Evolutionary conservation across 2,797 vertebrate species (phyloP), one percentile per base, ranked within the genome.

Genomic region (Hippopotamyrus pictus): DNA sequence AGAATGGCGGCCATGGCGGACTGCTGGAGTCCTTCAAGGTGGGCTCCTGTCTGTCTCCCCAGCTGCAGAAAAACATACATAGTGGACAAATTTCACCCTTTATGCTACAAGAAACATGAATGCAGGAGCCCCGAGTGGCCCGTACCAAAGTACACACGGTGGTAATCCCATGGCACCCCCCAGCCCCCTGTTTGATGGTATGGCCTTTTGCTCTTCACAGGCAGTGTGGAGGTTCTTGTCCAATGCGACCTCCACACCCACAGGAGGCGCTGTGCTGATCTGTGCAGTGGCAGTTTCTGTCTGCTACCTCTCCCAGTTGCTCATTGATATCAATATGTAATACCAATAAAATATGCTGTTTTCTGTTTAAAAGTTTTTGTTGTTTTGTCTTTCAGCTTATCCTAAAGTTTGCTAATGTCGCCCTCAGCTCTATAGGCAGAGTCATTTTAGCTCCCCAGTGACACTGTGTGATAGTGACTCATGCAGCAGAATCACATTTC

Each of bases 11-110:
- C 0, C 98, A 99, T 0, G 98, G 98, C 2, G 98, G 98, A 53
- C 97, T 99, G 89, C 95, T 99, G 87, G 98, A 99, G 91, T 99
- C 98, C 9, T 99, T 99, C 93, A 99, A 99, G 97, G 98, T 99
- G 96, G 95, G 91, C 19, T 29, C 33, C 46, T 12, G 48, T 7
- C 33, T 59, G 33, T 54, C 50, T 17, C 84, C 25, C 11, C 50
- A 14, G 50, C 6, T 86, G 11, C 22, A 51, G 50, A 51, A 12
- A 25, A 17, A 53, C 48, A 37, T 25, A 17, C 14, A 50, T 54
- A 25, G 11, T 86, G 83, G 29, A 44, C 44, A 22, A n/a, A 41
- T 54, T 87, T 37, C 53, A 62, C 51, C 17, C 54, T 87, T 37
- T 41, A n/a, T 5, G 6, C 86, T 50, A 5, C 50, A 14, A 84